Conservation (phyloP, 2,113 vertebrate species). For the Percopsis transmontana region DNA sequence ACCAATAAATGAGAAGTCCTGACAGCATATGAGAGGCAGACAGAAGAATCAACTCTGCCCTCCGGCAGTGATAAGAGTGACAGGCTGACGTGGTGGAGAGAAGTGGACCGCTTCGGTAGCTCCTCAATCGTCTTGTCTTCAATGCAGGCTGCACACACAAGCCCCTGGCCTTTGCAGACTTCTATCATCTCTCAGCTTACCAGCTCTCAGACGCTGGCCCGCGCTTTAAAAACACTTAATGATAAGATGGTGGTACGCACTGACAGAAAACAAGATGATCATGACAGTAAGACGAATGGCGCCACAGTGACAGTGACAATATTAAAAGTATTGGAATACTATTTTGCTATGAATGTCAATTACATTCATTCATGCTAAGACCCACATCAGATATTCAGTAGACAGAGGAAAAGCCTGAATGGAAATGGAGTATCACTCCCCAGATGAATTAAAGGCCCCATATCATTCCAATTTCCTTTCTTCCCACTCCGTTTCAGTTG, state of each 20-base stretch:
- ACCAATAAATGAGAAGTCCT: too few species aligned
- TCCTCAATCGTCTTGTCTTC: conserved; percentile 31
- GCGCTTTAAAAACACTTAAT: conserved; percentile 26
- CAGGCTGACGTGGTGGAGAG: conserved; percentile 38
- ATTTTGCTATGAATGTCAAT: conserved; percentile 17
- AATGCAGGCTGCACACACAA: conserved; percentile 9
- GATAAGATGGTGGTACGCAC: conserved; percentile 30
- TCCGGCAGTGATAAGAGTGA: conserved; percentile 39
- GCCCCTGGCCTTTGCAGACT: conserved; percentile 25
- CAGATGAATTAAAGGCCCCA: conserved; percentile 34
- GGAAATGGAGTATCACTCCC: conserved; percentile 28
- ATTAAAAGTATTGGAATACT: conserved; percentile 35
- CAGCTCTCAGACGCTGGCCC: conserved; percentile 18
- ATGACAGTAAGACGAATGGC: not conserved
- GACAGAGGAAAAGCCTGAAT: conserved; percentile 25
- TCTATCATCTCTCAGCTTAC: conserved; percentile 20
- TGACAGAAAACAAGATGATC: not conserved
- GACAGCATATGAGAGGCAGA: conserved; percentile 11
- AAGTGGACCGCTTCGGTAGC: conserved; percentile 14
- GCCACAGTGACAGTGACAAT: conserved; percentile 3
- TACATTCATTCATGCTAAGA: conserved; percentile 17
- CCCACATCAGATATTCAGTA: conserved; percentile 29
- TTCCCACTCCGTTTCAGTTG: not conserved
- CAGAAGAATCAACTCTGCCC: not conserved
- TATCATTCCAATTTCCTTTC: too few species aligned